Evolutionary conservation across 2,797 vertebrate species (phyloP).

Genomic region (Gymnoscopelus braueri): DNA sequence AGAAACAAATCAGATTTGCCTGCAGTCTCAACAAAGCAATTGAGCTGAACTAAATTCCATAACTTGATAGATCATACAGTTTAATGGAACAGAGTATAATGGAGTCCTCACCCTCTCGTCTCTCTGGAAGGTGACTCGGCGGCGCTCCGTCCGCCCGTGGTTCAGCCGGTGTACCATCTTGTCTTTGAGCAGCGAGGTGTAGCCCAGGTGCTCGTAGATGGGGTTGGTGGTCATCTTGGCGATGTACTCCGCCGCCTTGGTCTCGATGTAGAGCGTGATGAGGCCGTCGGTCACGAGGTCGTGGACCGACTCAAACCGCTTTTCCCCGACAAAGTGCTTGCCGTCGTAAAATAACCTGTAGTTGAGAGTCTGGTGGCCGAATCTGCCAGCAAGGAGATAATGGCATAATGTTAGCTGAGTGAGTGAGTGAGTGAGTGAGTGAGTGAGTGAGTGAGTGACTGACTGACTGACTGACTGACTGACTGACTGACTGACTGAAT

Average conservation of each 20-base stretch:
- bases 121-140: constrained; percentile 87
- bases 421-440: no score
- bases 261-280: constrained; percentile 98
- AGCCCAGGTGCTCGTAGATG: constrained; percentile 98
- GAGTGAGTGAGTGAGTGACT: no score
- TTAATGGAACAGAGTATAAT: no score
- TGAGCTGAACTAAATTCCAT: no score
- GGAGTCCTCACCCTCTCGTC: constrained; percentile 88
- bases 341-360: constrained; percentile 98
- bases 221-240: constrained; percentile 99
- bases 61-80: no score
- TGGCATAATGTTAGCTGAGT: no score
- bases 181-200: constrained; percentile 96
- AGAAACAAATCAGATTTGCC: no score
- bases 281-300: constrained; percentile 97
- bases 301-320: constrained; percentile 97
- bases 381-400: constrained; percentile 74
- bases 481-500: not conserved
- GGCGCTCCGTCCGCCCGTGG: constrained; percentile 85
- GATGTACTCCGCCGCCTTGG: constrained; percentile 97
- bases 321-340: constrained; percentile 98
- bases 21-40: no score
- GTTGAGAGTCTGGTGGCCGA: constrained; percentile 96
- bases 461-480: not conserved
- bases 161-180: constrained; percentile 90